phyloP scores from a whole-genome alignment of 2,113 vertebrate species.

The Pan paniscus region DNA sequence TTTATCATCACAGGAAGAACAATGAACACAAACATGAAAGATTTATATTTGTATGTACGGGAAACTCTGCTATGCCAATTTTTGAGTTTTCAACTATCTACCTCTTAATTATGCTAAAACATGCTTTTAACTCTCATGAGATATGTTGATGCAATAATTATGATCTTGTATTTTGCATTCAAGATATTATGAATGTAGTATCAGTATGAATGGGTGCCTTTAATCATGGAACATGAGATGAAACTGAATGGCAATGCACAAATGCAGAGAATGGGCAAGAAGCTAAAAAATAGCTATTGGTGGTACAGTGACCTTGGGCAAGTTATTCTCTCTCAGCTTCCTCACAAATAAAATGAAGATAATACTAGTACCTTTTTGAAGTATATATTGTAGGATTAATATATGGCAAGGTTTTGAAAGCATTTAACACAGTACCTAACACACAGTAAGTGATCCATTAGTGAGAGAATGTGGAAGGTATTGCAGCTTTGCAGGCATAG shows the following conservation, averaged over 20 bases:
- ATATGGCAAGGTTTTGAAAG: not conserved
- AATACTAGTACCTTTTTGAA: not conserved
- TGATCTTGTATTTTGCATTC: not conserved
- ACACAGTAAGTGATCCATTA: not conserved
- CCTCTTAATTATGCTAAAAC: conserved; percentile 15
- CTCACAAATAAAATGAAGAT: conserved; percentile 27
- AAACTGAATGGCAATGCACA: not conserved
- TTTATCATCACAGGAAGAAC: not conserved
- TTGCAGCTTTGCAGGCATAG: not conserved
- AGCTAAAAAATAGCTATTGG: not conserved
- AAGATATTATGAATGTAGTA: not conserved
- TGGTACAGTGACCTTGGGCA: not conserved
- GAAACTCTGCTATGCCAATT: not conserved
- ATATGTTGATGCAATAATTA: not conserved
- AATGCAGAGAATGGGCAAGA: not conserved
- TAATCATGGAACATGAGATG: not conserved
- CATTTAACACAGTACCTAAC: not conserved
- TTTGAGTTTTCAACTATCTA: conserved; percentile 13
- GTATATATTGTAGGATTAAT: not conserved
- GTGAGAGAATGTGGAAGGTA: not conserved
- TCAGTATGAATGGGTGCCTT: not conserved
- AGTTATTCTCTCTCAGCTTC: not conserved
- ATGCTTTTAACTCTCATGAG: not conserved
- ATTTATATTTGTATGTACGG: not conserved
- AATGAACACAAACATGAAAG: not conserved